phyloP scores from a whole-genome alignment of 2,888 invertebrate genomes.

The Lasius fuliginosus region DNA sequence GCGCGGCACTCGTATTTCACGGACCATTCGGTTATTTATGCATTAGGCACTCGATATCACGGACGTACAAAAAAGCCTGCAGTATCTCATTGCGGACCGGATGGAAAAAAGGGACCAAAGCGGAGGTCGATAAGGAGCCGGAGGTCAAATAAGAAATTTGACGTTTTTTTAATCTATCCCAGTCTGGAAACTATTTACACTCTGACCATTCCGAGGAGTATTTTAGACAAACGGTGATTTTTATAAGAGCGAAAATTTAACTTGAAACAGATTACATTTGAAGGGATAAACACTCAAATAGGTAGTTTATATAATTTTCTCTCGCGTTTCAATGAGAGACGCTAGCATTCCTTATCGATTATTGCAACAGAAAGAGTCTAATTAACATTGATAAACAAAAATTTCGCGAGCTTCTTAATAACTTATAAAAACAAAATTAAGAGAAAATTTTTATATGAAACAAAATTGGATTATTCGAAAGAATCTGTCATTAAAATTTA shows the following conservation, averaged over 20 bases:
- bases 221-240: background rate
- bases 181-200: constrained; percentile 47
- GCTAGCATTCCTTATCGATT: background rate
- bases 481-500: background rate
- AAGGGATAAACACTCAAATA: background rate
- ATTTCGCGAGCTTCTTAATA: background rate
- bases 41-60: constrained; percentile 55
- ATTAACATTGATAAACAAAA: background rate
- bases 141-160: constrained; percentile 67
- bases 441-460: background rate
- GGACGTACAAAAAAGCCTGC: constrained; percentile 43
- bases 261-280: background rate
- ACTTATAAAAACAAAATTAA: background rate
- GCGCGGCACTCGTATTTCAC: constrained; percentile 36
- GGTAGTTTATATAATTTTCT: background rate
- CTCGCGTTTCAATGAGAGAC: background rate
- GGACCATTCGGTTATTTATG: constrained; percentile 61
- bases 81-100: constrained; percentile 47
- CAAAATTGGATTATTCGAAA: background rate
- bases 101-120: constrained; percentile 62
- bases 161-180: constrained; percentile 57
- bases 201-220: background rate
- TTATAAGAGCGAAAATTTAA: background rate
- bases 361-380: background rate
- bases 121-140: constrained; percentile 66